Conservation (phyloP, 1,140 invertebrate species). For the Oncopeltus fasciatus region DNA sequence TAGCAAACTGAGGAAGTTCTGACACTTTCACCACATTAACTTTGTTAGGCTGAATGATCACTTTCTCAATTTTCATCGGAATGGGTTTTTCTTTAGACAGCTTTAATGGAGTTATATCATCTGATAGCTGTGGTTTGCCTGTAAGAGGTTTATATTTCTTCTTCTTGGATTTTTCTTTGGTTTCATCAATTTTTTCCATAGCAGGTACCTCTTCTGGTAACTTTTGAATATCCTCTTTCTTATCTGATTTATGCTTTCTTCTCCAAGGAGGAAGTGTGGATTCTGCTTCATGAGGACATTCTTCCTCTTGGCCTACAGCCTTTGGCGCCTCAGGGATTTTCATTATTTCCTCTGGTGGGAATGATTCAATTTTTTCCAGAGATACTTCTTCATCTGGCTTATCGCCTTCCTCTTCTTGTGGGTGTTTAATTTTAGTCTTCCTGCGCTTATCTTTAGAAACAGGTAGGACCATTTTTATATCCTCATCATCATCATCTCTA, state of each 20-base stretch:
- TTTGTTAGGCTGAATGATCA: slow-evolving; percentile 21
- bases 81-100: background rate
- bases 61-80: slow-evolving; percentile 9
- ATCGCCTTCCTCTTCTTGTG: background rate
- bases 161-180: slow-evolving; percentile 12
- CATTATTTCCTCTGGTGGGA: background rate
- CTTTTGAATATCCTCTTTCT: slow-evolving; percentile 22
- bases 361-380: background rate
- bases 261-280: slow-evolving; percentile 15
- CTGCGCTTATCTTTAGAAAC: slow-evolving; percentile 11
- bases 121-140: slow-evolving; percentile 27
- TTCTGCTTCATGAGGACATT: background rate
- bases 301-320: background rate
- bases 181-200: slow-evolving; percentile 17
- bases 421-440: slow-evolving; percentile 10
- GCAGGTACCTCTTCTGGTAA: slow-evolving; percentile 21
- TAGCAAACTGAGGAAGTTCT: slow-evolving; percentile 40
- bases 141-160: slow-evolving; percentile 28
- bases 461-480: slow-evolving; percentile 13
- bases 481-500: slow-evolving; percentile 27
- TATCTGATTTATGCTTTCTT: slow-evolving; percentile 7
- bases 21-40: slow-evolving; percentile 26
- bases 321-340: background rate
- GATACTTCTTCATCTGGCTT: background rate
- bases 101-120: slow-evolving; percentile 13